Evolutionary conservation across 2,888 invertebrate genomes (phyloP), one percentile per base, ranked within the genome.

Genomic region (Atrina japonica): DNA sequence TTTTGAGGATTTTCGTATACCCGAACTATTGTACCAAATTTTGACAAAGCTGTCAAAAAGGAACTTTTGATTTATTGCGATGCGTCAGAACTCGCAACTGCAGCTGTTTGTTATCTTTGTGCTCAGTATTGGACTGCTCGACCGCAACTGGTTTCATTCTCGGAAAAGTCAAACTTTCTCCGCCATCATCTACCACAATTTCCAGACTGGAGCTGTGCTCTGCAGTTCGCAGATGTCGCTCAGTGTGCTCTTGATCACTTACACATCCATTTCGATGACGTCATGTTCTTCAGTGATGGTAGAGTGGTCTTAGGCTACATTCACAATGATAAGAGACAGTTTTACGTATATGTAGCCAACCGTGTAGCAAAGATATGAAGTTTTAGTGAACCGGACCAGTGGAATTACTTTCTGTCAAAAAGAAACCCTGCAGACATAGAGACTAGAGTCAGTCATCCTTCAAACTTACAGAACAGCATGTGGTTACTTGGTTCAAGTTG

Each of bases 161-260:
- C 11, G 75, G 76, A 21, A 75, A 77, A 52, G 45, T 67, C 14
- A 76, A 72, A 41, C 52, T 75, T 2, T 47, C 76, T 29, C 78
- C 76, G 45, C 21, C 30, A 1, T 61, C 21, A 43, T 65, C 78
- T 11, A 70, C 67, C 23, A 78, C 80, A 0, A 78, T 80, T 29
- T 77, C 81, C 2, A 53, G 77, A 25, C 66, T 83, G 1, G 77
- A 81, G 49, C 68, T 80, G 5, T 78, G 75, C 67, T 74, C 78
- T 14, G 81, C 77, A 6, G 76, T 79, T 11, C 43, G 53, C 63
- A 11, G 72, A 82, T 49, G 18, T 80, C 6, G 50, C 63, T 35
- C 66, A 69, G 29, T 47, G 52, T 18, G 59, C 74, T 18, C n/a
- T 40, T 7, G 60, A 66, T 3, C 45, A 77, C 14, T 23, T 79